Percentiles rank a stretch among this genome's conserved stretches.
phyloP scores from a whole-genome alignment of 2,113 vertebrate species.

The Muntiacus muntjak region DNA sequence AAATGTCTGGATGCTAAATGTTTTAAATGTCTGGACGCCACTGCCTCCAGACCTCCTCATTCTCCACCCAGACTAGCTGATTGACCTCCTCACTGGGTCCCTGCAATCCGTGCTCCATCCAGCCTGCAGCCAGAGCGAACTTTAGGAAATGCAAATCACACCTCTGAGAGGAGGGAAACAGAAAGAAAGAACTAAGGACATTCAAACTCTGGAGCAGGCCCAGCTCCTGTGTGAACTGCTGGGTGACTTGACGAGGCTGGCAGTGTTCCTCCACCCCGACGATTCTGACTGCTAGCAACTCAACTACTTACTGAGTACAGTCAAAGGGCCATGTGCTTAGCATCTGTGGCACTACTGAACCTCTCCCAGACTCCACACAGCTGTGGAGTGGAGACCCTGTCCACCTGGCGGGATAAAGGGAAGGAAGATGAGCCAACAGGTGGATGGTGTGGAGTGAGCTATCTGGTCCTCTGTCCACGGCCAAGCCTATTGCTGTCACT shows the following conservation, averaged over 20 bases:
- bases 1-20: background rate
- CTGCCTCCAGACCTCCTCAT: background rate
- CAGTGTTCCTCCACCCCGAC: too few relatives aligned
- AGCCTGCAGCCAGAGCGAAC: background rate
- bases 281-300: background rate
- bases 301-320: background rate
- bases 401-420: background rate
- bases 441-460: background rate
- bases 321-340: background rate
- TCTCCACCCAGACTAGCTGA: background rate
- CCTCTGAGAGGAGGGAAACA: background rate
- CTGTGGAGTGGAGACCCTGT: background rate
- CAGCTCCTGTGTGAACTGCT: background rate
- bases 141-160: background rate
- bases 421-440: background rate
- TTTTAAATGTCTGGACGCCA: background rate
- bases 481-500: background rate
- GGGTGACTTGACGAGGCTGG: background rate
- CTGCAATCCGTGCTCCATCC: background rate
- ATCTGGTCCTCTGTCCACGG: accelerated
- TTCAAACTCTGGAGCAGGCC: background rate
- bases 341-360: background rate
- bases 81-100: background rate
- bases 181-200: background rate
- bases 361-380: background rate